A percentile compares a stretch with the other conserved stretches of the same genome.
These are phyloP conservation scores for Diarsia dahlii DNA, from an alignment of 2,888 invertebrate genomes.

Conservation along the genomic window DNA sequence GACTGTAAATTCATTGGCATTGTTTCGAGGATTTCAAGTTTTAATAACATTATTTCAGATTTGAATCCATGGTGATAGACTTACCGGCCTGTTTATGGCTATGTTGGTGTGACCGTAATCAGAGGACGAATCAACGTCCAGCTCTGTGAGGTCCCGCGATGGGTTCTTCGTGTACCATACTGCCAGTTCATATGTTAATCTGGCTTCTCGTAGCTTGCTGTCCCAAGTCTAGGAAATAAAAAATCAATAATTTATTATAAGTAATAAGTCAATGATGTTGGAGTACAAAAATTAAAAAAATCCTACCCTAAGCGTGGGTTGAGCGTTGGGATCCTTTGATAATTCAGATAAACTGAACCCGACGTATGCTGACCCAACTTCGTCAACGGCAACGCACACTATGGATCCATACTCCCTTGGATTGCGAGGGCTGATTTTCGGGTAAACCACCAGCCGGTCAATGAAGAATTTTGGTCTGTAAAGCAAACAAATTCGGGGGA, in stretches of 20 bases:
- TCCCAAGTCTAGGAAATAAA: conserved; percentile 91
- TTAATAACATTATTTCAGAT: not conserved
- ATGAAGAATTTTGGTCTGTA: conserved; percentile 84
- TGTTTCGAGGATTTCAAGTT: not conserved
- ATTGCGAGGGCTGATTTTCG: conserved; percentile 65
- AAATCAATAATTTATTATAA: not conserved
- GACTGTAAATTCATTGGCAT: not conserved
- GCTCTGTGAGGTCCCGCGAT: conserved; percentile 73
- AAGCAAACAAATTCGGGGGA: conserved; percentile 22
- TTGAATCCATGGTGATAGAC: not conserved
- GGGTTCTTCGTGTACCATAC: conserved; percentile 78
- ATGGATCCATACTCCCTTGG: conserved; percentile 68
- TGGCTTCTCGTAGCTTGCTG: conserved; percentile 94
- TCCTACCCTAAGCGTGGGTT: conserved; percentile 74
- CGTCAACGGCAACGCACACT: conserved; percentile 79
- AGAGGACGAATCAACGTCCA: conserved; percentile 76
- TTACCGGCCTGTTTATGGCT: conserved; percentile 55
- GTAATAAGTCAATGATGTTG: not conserved
- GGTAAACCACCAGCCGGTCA: conserved; percentile 73
- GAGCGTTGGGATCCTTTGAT: conserved; percentile 75
- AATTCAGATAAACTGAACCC: conserved; percentile 79
- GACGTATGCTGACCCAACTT: conserved; percentile 75
- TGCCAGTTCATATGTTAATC: conserved; percentile 90
- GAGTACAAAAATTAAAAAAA: not conserved
- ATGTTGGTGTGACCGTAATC: conserved; percentile 69